Evolutionary conservation across 2,888 invertebrate genomes (phyloP), one percentile per base, ranked within the genome.

Genomic region (Ceraclea dissimilis): DNA sequence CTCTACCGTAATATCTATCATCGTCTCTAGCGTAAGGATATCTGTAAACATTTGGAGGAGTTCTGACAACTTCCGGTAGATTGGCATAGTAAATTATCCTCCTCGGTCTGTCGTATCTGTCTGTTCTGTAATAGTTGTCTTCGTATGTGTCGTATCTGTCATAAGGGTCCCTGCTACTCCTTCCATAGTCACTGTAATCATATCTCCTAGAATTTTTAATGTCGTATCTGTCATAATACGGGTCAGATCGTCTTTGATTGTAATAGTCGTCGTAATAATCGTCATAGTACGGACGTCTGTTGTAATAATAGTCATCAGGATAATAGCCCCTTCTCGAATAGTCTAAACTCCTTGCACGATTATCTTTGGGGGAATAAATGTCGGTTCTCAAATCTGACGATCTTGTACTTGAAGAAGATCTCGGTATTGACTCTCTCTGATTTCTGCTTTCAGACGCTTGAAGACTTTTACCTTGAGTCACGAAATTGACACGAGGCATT

Each of bases 61-160:
- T 78, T 52, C 85, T 72, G 0, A 84, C 81, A 2, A 85, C 80
- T 68, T 86, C 86, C 10, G 86, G 86, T 22, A 86, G 69, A 66
- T 84, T 84, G 0, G 86, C 84, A 63, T 86, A 86, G 66, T 86
- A 86, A 56, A 86, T 83, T 54, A 85, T 83, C 57, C 86, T 76
- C 64, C 79, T 79, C 6, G 79, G 80, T 65, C 78, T 79, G 56
- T 78, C 77, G 63, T 71, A 76, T 64, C 75, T 69, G 55, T 76
- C 76, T 1, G 73, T 65, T 64, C 71, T 68, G 48, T 55, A 49
- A 47, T 56, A 56, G n/a, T 44, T 46, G 21, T 48, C 54, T 19
- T 76, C 75, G 60, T 75, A 71, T 61, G 68, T 66, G 62, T 76
- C 76, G 59, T 72, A 71, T 49, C 58, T 51, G 34, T 60, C 56